Evolutionary conservation across 2,113 vertebrate genomes (phyloP), one percentile per base, ranked within the genome.

Genomic region (Apodemus sylvaticus): DNA sequence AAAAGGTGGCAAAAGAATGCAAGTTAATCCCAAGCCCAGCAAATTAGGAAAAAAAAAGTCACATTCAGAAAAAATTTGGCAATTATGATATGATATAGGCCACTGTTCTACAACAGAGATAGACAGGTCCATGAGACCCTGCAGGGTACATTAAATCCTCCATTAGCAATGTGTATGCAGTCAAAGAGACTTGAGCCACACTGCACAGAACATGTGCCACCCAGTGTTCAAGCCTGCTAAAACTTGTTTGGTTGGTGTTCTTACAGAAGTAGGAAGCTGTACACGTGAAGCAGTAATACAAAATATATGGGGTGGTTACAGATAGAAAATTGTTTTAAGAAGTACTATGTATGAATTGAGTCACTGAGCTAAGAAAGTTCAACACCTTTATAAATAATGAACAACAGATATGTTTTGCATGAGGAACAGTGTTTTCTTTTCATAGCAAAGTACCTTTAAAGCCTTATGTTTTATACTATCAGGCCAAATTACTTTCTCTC

Each of bases 371-470:
- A 98, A 98, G 97, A 97, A 97, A 98, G 97, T 97, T 98, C 98
- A 98, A 98, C 97, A 97, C 97, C 98, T 98, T 97, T 98, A 99
- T 99, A 99, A 99, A 99, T 99, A 99, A 98, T 98, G 98, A 94
- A 98, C 98, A 98, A 98, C 98, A 97, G 96, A 98, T 96, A 98
- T 98, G 98, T 98, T 99, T 98, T 98, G 98, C 98, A 96, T 98
- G 98, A 98, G 98, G 98, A 98, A 98, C 98, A 98, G 98, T 98
- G 98, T 98, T 98, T 98, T 98, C 98, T 98, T 98, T 98, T 98
- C 98, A 97, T 98, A 98, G 97, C 98, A 96, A 98, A 96, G 98
- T 99, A 99, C 98, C 98, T 98, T 99, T 97, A 97, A 97, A 98
- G 87, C 96, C 97, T 98, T 83, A 45, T 53, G 89, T 97, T 98